Evolutionary conservation across 2,888 invertebrate genomes (phyloP).

Genomic region (Cryptocephalus moraei): DNA sequence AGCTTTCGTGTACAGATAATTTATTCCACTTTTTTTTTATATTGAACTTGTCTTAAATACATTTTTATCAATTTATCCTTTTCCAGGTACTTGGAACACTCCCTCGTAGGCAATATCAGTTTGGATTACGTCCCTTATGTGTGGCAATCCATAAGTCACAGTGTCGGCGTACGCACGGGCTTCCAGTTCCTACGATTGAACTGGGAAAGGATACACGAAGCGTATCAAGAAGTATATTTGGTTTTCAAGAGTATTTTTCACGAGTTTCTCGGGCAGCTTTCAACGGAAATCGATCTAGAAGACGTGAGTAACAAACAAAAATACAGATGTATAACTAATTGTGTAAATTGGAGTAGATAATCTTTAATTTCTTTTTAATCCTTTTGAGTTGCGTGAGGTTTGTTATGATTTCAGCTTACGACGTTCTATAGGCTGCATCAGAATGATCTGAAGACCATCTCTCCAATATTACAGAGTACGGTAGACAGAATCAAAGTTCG

Average conservation of each 20-base stretch:
- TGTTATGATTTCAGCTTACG: constrained; percentile 26
- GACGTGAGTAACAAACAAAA: constrained; percentile 26
- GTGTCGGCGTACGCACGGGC: constrained; percentile 30
- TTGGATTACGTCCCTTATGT: constrained; percentile 31
- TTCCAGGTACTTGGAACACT: constrained; percentile 32
- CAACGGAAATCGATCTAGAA: constrained; percentile 33
- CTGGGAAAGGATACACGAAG: constrained; percentile 30
- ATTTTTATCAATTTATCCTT: too few relatives aligned
- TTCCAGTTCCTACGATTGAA: constrained; percentile 32
- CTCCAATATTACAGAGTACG: constrained; percentile 28
- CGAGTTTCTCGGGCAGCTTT: constrained; percentile 31
- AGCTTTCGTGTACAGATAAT: too few relatives aligned
- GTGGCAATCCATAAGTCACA: constrained; percentile 33
- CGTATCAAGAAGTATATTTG: constrained; percentile 28
- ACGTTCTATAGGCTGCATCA: constrained; percentile 31
- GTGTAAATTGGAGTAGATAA: too few relatives aligned
- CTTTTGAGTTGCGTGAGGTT: background rate
- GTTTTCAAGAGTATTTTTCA: constrained; percentile 31
- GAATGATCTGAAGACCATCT: constrained; percentile 27
- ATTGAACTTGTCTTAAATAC: background rate
- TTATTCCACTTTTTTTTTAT: background rate
- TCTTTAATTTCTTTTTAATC: too few relatives aligned
- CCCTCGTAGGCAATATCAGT: constrained; percentile 28
- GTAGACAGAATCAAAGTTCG: constrained; percentile 33
- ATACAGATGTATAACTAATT: background rate